These are phyloP conservation scores for Stenolophus ochropezus DNA, from an alignment of 2,888 invertebrate genomes.

Conservation along the genomic window DNA sequence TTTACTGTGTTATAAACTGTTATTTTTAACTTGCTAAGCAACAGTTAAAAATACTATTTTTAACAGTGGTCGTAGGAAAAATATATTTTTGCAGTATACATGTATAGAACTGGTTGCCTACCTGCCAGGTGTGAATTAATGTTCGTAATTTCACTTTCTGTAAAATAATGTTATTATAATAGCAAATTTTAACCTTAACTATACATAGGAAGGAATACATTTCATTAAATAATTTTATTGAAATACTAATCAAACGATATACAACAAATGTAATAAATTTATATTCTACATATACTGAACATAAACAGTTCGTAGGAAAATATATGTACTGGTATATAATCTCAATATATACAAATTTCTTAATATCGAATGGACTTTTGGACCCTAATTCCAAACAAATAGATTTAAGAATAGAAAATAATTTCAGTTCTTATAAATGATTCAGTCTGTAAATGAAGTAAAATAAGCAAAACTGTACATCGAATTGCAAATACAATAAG, in stretches of 20 bases:
- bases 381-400: background rate
- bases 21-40: too few relatives aligned
- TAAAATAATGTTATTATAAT: too few relatives aligned
- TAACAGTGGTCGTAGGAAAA: too few relatives aligned
- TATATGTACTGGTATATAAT: slow-evolving; percentile 14
- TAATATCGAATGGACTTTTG: slow-evolving; percentile 12
- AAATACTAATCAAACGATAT: slow-evolving; percentile 2
- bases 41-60: too few relatives aligned
- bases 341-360: slow-evolving; percentile 25
- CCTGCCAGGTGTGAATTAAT: too few relatives aligned
- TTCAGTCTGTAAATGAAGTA: slow-evolving; percentile 30
- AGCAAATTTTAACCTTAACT: too few relatives aligned
- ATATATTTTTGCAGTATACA: too few relatives aligned
- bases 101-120: too few relatives aligned
- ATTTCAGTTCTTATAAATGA: slow-evolving; percentile 4
- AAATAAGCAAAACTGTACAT: slow-evolving; percentile 18
- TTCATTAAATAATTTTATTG: slow-evolving; percentile 15
- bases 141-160: background rate
- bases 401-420: background rate
- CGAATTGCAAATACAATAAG: background rate
- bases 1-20: too few relatives aligned
- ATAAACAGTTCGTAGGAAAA: slow-evolving; percentile 26
- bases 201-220: background rate
- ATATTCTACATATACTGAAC: slow-evolving; percentile 4
- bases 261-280: slow-evolving; percentile 4